Conservation (phyloP, 2,113 vertebrate genomes). For the Cheilinus undulatus region DNA sequence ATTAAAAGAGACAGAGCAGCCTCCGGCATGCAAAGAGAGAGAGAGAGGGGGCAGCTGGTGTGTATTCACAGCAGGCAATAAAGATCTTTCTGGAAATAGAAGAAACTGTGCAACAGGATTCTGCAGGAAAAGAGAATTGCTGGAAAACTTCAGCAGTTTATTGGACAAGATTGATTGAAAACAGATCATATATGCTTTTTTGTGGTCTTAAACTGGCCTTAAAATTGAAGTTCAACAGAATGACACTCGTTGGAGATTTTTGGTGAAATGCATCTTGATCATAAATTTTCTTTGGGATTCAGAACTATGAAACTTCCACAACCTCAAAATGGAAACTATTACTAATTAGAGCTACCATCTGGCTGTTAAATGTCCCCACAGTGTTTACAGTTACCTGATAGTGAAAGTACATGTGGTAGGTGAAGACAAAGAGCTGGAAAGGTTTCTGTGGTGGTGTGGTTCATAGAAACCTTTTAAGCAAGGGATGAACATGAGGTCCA, state of each 20-base stretch:
- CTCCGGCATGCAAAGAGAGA: conserved; percentile 30
- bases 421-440: too few species aligned
- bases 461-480: too few species aligned
- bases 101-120: conserved; percentile 14
- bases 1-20: conserved; percentile 41
- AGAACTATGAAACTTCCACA: too few species aligned
- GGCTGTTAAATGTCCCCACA: too few species aligned
- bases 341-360: too few species aligned
- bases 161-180: neutral
- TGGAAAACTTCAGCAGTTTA: conserved; percentile 9
- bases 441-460: too few species aligned
- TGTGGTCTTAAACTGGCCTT: neutral
- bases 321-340: neutral
- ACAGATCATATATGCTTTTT: neutral
- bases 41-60: conserved; percentile 36
- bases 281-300: neutral
- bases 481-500: too few species aligned
- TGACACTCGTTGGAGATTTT: neutral
- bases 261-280: neutral
- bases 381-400: too few species aligned
- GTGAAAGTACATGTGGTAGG: too few species aligned
- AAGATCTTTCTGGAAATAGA: conserved; percentile 3
- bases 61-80: conserved; percentile 30
- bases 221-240: neutral
- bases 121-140: neutral